Evolutionary conservation across 2,113 vertebrate species (phyloP).

Genomic region (Dendropsophus ebraccatus): DNA sequence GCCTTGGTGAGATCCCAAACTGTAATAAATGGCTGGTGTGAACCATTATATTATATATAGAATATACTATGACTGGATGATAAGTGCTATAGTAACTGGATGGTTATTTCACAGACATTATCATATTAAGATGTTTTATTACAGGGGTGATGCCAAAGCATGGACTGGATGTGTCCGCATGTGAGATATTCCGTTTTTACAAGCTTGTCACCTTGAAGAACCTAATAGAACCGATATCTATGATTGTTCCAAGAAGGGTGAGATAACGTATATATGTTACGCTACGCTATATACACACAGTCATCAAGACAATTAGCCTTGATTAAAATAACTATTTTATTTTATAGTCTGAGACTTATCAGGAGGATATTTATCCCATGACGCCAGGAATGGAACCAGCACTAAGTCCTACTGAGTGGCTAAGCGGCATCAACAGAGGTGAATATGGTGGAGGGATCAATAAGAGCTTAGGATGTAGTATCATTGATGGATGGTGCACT

Average conservation of each 20-base stretch:
- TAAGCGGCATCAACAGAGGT: slow-evolving; percentile 93
- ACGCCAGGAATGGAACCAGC: slow-evolving; percentile 91
- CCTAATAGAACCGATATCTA: slow-evolving; percentile 94
- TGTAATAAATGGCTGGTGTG: not conserved
- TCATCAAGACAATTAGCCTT: not conserved
- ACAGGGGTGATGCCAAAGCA: slow-evolving; percentile 97
- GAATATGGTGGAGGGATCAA: slow-evolving; percentile 37
- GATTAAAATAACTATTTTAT: not conserved
- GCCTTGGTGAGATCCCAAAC: slow-evolving; percentile 78
- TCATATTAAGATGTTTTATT: no score
- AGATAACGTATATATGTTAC: slow-evolving; percentile 65
- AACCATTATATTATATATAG: not conserved
- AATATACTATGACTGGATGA: not conserved
- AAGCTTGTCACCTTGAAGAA: slow-evolving; percentile 96
- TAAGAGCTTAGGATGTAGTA: not conserved
- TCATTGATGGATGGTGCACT: not conserved
- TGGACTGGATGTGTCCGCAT: slow-evolving; percentile 90
- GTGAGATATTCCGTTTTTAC: slow-evolving; percentile 96
- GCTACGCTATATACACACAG: not conserved
- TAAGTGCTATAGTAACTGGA: not conserved
- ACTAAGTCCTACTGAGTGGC: slow-evolving; percentile 89
- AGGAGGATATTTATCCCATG: slow-evolving; percentile 99
- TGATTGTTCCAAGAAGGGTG: slow-evolving; percentile 97
- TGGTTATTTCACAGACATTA: not conserved
- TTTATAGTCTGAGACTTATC: slow-evolving; percentile 93